Evolutionary conservation across 2,888 invertebrate genomes (phyloP).

Genomic region (Epistrophella euchroma): DNA sequence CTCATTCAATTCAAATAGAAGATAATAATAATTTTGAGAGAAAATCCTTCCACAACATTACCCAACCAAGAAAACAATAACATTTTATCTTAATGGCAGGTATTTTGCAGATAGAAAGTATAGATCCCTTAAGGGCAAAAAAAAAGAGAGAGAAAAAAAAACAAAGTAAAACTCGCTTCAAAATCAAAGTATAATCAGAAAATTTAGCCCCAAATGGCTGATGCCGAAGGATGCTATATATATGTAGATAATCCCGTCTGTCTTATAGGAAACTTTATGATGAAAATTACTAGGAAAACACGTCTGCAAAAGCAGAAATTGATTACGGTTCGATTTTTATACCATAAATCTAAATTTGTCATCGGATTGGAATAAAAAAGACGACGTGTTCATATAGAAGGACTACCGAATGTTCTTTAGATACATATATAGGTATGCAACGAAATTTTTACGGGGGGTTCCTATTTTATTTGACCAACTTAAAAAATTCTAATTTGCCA

Average conservation of each 20-base stretch:
- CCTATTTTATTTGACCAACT: not conserved
- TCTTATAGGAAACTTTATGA: slow-evolving; percentile 24
- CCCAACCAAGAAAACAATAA: slow-evolving; percentile 40
- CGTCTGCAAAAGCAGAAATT: slow-evolving; percentile 54
- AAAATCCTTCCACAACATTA: slow-evolving; percentile 48
- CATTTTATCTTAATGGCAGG: slow-evolving; percentile 61
- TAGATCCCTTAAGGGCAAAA: slow-evolving; percentile 19
- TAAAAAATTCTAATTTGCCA: too few relatives aligned
- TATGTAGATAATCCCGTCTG: slow-evolving; percentile 37
- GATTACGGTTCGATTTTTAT: slow-evolving; percentile 69
- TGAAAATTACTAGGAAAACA: slow-evolving; percentile 59
- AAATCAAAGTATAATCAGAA: slow-evolving; percentile 55
- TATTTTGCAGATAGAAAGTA: slow-evolving; percentile 28
- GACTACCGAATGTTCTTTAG: not conserved
- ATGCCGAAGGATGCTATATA: slow-evolving; percentile 35
- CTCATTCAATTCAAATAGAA: slow-evolving; percentile 46
- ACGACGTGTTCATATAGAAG: slow-evolving; percentile 20
- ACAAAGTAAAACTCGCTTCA: slow-evolving; percentile 24
- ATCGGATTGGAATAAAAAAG: slow-evolving; percentile 36
- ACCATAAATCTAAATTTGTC: slow-evolving; percentile 75
- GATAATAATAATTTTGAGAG: slow-evolving; percentile 21
- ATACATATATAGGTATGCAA: too few relatives aligned
- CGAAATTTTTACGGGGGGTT: not conserved
- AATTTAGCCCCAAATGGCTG: slow-evolving; percentile 16
- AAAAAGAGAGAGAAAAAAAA: slow-evolving; percentile 5